These are phyloP conservation scores for Griposia aprilina DNA, from an alignment of 2,888 invertebrate species.

Conservation along the genomic window DNA sequence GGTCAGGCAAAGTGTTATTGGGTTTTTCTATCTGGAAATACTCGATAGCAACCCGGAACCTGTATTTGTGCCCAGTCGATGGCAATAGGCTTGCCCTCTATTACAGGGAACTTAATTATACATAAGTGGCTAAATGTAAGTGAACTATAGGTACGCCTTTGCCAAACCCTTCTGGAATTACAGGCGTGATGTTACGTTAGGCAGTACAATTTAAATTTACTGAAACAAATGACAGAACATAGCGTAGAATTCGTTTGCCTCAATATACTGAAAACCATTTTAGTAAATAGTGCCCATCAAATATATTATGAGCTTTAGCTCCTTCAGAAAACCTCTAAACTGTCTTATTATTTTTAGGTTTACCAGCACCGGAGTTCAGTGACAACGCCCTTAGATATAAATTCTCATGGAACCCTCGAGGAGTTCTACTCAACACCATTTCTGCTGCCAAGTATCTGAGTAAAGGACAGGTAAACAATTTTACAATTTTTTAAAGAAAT, in stretches of 20 bases:
- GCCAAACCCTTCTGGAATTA: too few relatives aligned
- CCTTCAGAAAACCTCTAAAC: neutral
- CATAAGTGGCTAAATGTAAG: too few relatives aligned
- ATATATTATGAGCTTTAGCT: neutral
- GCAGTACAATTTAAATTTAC: neutral
- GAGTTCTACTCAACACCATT: constrained; percentile 97
- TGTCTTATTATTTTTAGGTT: constrained; percentile 86
- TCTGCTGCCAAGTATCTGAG: constrained; percentile 96
- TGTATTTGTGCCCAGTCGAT: too few relatives aligned
- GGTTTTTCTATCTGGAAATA: too few relatives aligned
- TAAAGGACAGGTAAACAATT: constrained; percentile 92
- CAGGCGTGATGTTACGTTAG: too few relatives aligned
- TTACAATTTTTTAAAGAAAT: neutral
- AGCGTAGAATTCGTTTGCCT: neutral
- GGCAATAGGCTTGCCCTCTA: too few relatives aligned
- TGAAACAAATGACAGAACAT: neutral
- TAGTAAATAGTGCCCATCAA: neutral
- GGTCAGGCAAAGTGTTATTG: too few relatives aligned
- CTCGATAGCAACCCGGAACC: too few relatives aligned
- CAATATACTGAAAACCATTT: neutral
- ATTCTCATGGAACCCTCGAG: constrained; percentile 99
- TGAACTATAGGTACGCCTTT: too few relatives aligned
- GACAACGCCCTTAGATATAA: constrained; percentile 97
- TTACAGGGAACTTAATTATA: too few relatives aligned
- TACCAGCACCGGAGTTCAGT: constrained; percentile 99